Evolutionary conservation across 2,888 invertebrate species (phyloP), one percentile per base, ranked within the genome.

Genomic region (Syritta pipiens): DNA sequence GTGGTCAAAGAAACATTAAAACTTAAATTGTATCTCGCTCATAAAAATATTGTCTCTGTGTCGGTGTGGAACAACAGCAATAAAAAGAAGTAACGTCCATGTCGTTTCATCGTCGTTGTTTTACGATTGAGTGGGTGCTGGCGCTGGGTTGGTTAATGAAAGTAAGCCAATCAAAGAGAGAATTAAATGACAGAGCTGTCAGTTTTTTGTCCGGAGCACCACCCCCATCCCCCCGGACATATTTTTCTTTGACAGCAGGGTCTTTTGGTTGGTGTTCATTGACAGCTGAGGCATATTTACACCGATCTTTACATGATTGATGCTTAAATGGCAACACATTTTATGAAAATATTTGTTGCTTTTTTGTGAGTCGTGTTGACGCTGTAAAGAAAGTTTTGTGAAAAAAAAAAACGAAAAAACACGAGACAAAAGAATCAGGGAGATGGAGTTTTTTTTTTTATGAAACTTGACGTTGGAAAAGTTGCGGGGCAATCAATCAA

Each of bases 401-500:
- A n/a, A 46, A 44, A 14, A 35, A 22, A 14, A 37, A 14, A 14
- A 1, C 5, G n/a, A 6, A 2, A 14, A 17, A 17, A 3, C 9
- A 17, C 12, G 1, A 49, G 30, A 68, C 68, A 49, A 59, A 26
- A 12, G 19, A 40, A 28, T 9, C 37, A 37, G 14, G 24, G 19
- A 35, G 12, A 6, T 12, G 32, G 20, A 24, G 5, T 10, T 5
- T 22, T 22, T 30, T 7, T 9, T 22, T 26, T 10, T 6, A 37
- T 12, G 44, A 44, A 37, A 57, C 12, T 20, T 22, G 10, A 1
- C 7, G 17, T 19, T 12, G 28, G 10, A 62, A 30, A 51, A 28
- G 26, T 53, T 28, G 1, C 3, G 22, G 35, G 63, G 57, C 62
- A 71, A 76, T 76, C 76, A 76, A 76, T 76, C 76, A 76, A 63